A percentile compares a stretch with the other conserved stretches of the same genome.
These are phyloP conservation scores for Ardeotis arabs DNA, from an alignment of 2,113 vertebrate species.

Conservation along the genomic window DNA sequence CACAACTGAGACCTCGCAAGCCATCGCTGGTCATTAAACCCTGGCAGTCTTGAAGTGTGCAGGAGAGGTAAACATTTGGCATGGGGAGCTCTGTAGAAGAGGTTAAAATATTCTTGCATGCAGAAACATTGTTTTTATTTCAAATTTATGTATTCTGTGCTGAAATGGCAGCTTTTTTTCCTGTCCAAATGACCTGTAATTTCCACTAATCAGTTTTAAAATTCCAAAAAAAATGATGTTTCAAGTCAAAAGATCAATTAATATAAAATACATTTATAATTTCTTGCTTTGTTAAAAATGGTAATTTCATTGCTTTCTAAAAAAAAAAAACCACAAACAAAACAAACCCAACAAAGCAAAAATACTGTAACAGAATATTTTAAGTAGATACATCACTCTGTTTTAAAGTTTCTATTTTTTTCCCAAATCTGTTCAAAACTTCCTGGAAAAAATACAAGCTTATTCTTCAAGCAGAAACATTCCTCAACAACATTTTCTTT, in stretches of 20 bases:
- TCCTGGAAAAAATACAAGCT: constrained; percentile 29
- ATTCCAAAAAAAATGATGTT: neutral
- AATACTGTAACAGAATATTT: neutral
- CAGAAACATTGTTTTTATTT: neutral
- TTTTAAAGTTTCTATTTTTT: constrained; percentile 5
- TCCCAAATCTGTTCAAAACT: neutral
- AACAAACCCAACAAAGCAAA: neutral
- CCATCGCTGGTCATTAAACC: neutral
- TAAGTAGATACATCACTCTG: neutral
- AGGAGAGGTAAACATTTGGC: neutral
- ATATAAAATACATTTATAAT: neutral
- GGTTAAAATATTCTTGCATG: neutral
- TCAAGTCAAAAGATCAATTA: neutral
- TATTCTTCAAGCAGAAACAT: constrained; percentile 24
- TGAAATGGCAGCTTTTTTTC: neutral
- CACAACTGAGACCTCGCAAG: neutral
- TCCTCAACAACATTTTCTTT: constrained; percentile 21
- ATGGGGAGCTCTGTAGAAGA: neutral
- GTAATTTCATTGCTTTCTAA: neutral
- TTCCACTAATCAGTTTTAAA: neutral
- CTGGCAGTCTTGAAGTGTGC: neutral
- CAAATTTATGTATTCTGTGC: neutral
- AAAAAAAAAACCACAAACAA: neutral
- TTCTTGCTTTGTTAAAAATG: neutral
- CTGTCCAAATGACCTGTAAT: neutral